These are phyloP conservation scores for Siniperca obscura DNA, from an alignment of 2,797 vertebrate species.

Conservation along the genomic window DNA sequence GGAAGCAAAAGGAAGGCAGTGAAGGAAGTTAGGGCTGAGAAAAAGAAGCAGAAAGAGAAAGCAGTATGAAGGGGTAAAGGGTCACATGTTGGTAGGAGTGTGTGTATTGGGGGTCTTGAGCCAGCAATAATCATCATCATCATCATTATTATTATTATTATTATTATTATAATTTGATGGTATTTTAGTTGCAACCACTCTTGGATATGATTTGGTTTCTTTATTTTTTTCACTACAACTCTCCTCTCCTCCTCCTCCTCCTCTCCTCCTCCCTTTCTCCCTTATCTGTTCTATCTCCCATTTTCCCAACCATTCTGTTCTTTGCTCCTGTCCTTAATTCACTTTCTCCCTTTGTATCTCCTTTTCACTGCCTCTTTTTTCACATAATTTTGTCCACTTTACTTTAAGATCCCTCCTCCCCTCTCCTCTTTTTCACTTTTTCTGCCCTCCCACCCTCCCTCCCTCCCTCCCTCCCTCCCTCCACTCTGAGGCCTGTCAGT, in stretches of 20 bases:
- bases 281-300: neutral
- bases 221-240: neutral
- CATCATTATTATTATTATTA: neutral
- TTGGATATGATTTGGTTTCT: neutral
- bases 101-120: neutral
- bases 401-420: neutral
- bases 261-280: neutral
- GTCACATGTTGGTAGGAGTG: neutral
- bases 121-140: slow-evolving; percentile 19
- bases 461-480: neutral
- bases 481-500: slow-evolving; percentile 12
- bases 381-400: neutral
- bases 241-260: neutral
- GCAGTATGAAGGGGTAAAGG: no score
- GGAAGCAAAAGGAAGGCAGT: no score
- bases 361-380: neutral
- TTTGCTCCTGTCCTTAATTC: neutral
- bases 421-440: slow-evolving; percentile 1
- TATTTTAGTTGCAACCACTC: neutral
- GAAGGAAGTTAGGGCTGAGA: no score
- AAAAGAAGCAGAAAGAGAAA: neutral
- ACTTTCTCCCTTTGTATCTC: neutral
- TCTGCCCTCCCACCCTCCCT: neutral
- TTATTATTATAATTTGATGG: slow-evolving; percentile 25
- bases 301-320: neutral